These are phyloP conservation scores for Tonatia bakeri DNA, from an alignment of 2,113 vertebrate species.

Conservation along the genomic window DNA sequence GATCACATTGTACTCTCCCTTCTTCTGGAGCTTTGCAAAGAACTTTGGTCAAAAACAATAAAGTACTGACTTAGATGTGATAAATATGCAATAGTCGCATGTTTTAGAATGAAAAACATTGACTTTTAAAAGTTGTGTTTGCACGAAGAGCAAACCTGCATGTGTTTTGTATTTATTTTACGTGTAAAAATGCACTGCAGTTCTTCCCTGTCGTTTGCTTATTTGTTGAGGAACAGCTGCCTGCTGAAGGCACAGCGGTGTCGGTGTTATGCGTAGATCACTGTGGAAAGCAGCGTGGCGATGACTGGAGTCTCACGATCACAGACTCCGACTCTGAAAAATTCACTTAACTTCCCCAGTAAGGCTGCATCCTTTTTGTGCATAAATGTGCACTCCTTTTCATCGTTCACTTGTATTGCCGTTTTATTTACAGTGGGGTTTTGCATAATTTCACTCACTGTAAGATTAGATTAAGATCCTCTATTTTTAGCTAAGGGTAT, in stretches of 20 bases:
- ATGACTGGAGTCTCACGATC: neutral
- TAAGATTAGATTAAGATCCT: neutral
- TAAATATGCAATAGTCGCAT: neutral
- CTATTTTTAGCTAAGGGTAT: neutral
- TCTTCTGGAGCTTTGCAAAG: neutral
- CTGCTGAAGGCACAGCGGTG: neutral
- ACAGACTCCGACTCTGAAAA: neutral
- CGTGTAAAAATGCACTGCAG: neutral
- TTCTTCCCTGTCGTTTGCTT: neutral
- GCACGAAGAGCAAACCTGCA: neutral
- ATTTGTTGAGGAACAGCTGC: neutral
- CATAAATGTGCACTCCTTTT: neutral
- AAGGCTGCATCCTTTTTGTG: neutral
- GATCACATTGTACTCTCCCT: neutral
- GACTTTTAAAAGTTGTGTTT: neutral
- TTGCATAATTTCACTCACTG: neutral
- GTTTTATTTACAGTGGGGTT: neutral
- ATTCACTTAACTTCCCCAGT: neutral
- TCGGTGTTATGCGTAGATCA: neutral
- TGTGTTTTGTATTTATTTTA: neutral
- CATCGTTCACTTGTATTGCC: neutral
- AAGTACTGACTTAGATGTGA: neutral
- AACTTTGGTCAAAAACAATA: neutral
- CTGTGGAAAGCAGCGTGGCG: neutral
- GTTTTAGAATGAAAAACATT: neutral